Evolutionary conservation across 2,888 invertebrate species (phyloP), one percentile per base, ranked within the genome.

Genomic region (Drosophila nr. fundita): DNA sequence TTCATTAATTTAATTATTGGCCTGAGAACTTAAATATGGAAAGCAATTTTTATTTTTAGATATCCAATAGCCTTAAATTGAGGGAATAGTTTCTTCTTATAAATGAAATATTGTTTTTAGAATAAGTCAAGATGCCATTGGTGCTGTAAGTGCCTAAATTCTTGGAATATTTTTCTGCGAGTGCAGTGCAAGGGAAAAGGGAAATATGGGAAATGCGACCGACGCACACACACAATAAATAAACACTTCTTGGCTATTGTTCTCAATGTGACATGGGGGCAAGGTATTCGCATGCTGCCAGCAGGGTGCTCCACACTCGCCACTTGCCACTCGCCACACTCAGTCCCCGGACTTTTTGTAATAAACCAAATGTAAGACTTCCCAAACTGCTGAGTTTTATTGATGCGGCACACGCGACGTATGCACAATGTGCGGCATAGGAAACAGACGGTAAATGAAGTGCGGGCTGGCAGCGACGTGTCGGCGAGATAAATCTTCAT

Each of bases 321-420:
- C 65, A 36, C 21, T 42, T n/a, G 13, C 40, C 36, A 32, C 18
- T 49, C 18, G 40, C 38, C 30, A 8, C 30, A 55, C 49, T 3
- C 50, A 38, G 21, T 32, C 45, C 42, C 18, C 27, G 55, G 21
- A 30, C 8, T 24, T 57, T 42, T 55, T 70, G 69, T 79, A 85
- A 85, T 82, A 85, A 84, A 85, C 76, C 85, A 87, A 87, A 82
- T 85, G 87, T 76, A 78, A 79, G 79, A 76, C 81, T 65, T 70
- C 67, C 78, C 79, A 81, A 81, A 73, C 78, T 72, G 76, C 80
- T 75, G 65, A 67, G 61, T 80, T 85, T 86, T 88, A 86, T 88
- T 86, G 86, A 81, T 70, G 79, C 73, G 81, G 72, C 78, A 78
- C 75, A 61, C 78, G 80, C 69, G 78, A 69, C 74, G 80, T 80